Evolutionary conservation across 1,140 invertebrate genomes (phyloP).

Genomic region (Drosophila athabasca): DNA sequence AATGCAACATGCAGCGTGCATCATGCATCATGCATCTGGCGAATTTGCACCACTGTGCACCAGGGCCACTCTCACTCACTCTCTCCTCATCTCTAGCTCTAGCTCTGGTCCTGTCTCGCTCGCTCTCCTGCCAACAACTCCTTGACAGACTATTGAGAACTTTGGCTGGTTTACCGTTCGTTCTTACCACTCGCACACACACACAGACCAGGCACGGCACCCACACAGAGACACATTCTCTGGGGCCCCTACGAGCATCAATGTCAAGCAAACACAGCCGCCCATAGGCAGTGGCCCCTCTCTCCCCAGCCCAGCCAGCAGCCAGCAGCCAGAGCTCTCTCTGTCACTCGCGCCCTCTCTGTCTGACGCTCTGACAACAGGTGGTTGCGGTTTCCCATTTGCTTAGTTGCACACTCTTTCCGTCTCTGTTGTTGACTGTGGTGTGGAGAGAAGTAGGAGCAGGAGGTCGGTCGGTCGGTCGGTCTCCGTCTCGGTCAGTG

Average conservation of each 20-base stretch:
- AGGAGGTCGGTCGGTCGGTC: too few species aligned
- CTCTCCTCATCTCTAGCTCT: neutral
- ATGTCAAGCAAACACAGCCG: slow-evolving; percentile 10
- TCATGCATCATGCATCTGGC: neutral
- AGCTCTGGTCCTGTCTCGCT: neutral
- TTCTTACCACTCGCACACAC: neutral
- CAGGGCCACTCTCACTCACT: neutral
- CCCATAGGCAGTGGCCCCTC: neutral
- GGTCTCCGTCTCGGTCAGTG: too few species aligned
- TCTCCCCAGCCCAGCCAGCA: too few species aligned
- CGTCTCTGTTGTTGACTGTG: slow-evolving; percentile 2
- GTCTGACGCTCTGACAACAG: slow-evolving; percentile 28
- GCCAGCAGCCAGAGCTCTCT: neutral
- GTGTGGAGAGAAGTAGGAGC: too few species aligned
- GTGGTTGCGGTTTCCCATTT: slow-evolving; percentile 28
- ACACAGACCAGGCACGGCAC: neutral
- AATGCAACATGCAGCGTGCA: too few species aligned
- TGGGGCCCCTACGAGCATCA: slow-evolving; percentile 1
- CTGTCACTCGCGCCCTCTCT: neutral
- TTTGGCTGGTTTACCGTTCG: slow-evolving; percentile 9
- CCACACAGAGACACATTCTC: too few species aligned
- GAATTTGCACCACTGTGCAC: slow-evolving; percentile 28
- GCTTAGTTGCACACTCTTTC: slow-evolving; percentile 5
- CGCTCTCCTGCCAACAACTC: slow-evolving; percentile 8
- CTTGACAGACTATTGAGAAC: slow-evolving; percentile 12